Evolutionary conservation across 2,797 vertebrate genomes (phyloP).

Genomic region (Karalla daura): DNA sequence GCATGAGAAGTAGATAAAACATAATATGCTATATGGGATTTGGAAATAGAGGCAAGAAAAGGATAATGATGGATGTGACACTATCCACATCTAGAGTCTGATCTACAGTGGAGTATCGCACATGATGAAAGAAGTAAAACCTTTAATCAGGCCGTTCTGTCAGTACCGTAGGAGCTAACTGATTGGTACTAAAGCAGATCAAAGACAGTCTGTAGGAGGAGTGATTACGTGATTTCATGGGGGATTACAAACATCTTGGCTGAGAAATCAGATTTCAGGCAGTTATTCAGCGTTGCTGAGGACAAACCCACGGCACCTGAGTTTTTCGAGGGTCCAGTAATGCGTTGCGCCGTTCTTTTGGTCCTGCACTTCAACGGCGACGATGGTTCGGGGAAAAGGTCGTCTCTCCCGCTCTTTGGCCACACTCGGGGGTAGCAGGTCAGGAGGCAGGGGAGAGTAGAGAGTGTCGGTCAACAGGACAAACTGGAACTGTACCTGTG

Average conservation of each 20-base stretch:
- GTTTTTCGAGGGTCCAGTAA: slow-evolving; percentile 98
- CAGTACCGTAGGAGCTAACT: no score
- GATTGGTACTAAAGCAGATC: no score
- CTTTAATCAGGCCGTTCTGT: no score
- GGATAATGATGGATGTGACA: no score
- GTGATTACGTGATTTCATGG: not conserved
- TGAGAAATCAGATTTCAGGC: not conserved
- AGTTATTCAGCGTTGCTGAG: not conserved
- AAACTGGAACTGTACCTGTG: slow-evolving; percentile 98
- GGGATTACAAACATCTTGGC: not conserved
- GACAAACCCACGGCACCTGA: slow-evolving; percentile 83
- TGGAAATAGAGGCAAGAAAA: not conserved
- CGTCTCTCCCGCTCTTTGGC: slow-evolving; percentile 92
- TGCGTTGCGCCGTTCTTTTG: slow-evolving; percentile 98
- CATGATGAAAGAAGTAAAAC: no score
- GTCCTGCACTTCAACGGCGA: slow-evolving; percentile 96
- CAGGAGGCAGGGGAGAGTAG: slow-evolving; percentile 94
- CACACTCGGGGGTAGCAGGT: slow-evolving; percentile 90
- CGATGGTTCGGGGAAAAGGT: slow-evolving; percentile 94
- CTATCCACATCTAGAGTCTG: no score
- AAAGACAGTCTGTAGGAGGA: no score
- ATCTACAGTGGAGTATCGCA: no score
- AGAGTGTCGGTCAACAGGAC: slow-evolving; percentile 96
- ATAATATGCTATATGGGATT: not conserved
- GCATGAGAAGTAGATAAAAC: no score